Conservation (phyloP, 2,888 invertebrate species). For the Chloroclystis v-ata region DNA sequence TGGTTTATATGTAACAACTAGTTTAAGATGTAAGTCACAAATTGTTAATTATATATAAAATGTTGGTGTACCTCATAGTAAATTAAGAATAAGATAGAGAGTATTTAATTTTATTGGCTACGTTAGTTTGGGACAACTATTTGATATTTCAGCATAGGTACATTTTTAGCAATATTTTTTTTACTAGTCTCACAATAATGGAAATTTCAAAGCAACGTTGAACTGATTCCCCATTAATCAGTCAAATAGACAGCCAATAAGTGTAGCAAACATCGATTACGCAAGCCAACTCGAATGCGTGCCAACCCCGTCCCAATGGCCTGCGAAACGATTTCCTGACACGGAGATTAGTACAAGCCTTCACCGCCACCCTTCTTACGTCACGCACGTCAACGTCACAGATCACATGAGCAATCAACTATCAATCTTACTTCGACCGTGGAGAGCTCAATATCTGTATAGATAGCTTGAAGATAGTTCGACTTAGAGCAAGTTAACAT, state of each 20-base stretch:
- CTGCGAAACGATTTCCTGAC: constrained; percentile 79
- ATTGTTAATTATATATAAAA: too few species aligned
- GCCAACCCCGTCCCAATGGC: constrained; percentile 73
- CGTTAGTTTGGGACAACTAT: too few species aligned
- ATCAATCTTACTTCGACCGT: constrained; percentile 41
- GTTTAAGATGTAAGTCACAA: too few species aligned
- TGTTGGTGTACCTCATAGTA: too few species aligned
- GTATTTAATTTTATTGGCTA: too few species aligned
- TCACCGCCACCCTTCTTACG: constrained; percentile 76
- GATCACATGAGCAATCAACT: constrained; percentile 47
- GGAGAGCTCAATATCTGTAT: constrained; percentile 47
- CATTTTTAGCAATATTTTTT: too few species aligned
- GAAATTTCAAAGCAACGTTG: not conserved
- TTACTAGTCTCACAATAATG: not conserved
- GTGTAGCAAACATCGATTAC: constrained; percentile 63
- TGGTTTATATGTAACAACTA: too few species aligned
- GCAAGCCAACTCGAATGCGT: constrained; percentile 70
- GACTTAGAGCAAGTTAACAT: constrained; percentile 77
- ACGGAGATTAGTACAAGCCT: constrained; percentile 78
- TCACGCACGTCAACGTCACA: constrained; percentile 70
- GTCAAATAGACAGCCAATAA: constrained; percentile 51
- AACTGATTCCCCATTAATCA: constrained; percentile 34
- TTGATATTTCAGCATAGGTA: too few species aligned
- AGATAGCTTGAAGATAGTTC: constrained; percentile 62
- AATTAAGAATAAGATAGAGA: too few species aligned